These are phyloP conservation scores for Sminthopsis crassicaudata DNA, from an alignment of 2,113 vertebrate species.

Conservation along the genomic window DNA sequence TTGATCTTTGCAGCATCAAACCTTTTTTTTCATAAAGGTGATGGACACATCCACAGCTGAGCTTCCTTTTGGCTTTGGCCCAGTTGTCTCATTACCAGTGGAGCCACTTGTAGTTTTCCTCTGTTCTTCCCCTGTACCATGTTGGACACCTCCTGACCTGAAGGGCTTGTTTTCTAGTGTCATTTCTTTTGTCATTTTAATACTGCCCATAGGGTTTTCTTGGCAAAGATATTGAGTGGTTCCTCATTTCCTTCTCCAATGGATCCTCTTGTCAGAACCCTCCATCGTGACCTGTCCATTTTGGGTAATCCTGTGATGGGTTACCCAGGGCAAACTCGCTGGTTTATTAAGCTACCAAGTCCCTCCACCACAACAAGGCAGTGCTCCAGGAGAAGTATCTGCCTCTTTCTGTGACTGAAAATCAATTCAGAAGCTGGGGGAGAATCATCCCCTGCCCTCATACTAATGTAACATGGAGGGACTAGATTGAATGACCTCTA, in stretches of 20 bases:
- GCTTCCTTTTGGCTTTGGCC: not conserved
- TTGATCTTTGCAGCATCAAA: not conserved
- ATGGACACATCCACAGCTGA: not conserved
- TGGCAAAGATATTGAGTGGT: not conserved
- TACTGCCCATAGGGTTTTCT: not conserved
- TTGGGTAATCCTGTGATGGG: too few relatives aligned
- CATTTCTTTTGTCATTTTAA: not conserved
- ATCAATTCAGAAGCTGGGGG: not conserved
- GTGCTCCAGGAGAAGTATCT: too few relatives aligned
- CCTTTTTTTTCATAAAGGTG: too few relatives aligned
- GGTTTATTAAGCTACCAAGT: too few relatives aligned
- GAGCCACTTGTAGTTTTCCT: not conserved
- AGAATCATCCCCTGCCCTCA: not conserved
- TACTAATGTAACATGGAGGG: not conserved
- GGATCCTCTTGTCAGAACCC: not conserved
- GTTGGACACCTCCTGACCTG: not conserved
- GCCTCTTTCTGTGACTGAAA: not conserved
- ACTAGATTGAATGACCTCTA: not conserved
- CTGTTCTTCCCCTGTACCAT: not conserved
- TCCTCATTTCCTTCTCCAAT: not conserved
- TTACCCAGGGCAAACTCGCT: too few relatives aligned
- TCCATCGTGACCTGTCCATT: not conserved
- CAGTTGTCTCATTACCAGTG: not conserved
- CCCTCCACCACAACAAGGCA: too few relatives aligned
- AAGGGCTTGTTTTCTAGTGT: not conserved